A percentile compares a stretch with the other conserved stretches of the same genome.
Conservation (phyloP, 2,113 vertebrate species). For the Prochilodus magdalenae region DNA sequence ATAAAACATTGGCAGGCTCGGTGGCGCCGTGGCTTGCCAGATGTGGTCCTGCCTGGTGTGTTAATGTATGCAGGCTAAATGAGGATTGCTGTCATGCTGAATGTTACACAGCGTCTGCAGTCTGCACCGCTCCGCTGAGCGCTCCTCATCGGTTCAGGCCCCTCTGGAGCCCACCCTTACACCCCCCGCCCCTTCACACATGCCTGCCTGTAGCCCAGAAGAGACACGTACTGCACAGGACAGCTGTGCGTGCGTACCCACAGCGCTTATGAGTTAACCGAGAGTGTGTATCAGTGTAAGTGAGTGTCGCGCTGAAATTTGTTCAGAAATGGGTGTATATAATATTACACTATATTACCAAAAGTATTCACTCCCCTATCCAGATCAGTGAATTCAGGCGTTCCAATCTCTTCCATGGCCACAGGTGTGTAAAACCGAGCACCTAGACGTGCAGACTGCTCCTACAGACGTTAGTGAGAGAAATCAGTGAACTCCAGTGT, state of each 20-base stretch:
- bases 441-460: too few relatives aligned
- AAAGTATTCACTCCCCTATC: too few relatives aligned
- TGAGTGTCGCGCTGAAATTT: not conserved
- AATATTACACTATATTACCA: too few relatives aligned
- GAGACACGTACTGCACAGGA: conserved; percentile 53
- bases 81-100: conserved; percentile 75
- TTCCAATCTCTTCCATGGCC: too few relatives aligned
- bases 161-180: conserved; percentile 25
- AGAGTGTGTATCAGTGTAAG: conserved; percentile 31
- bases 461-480: too few relatives aligned
- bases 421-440: too few relatives aligned
- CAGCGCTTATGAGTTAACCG: not conserved
- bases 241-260: conserved; percentile 9
- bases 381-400: too few relatives aligned
- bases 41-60: conserved; percentile 77
- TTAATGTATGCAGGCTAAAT: conserved; percentile 80
- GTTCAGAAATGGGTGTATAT: too few relatives aligned
- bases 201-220: not conserved
- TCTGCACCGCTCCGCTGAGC: conserved; percentile 66
- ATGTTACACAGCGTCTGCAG: conserved; percentile 70
- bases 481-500: too few relatives aligned
- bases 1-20: conserved; percentile 77
- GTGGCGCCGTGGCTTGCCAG: conserved; percentile 74
- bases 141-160: conserved; percentile 61
- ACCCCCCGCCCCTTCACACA: conserved; percentile 44